Conservation (phyloP, 2,888 invertebrate species). For the Phyto melanocephala region DNA sequence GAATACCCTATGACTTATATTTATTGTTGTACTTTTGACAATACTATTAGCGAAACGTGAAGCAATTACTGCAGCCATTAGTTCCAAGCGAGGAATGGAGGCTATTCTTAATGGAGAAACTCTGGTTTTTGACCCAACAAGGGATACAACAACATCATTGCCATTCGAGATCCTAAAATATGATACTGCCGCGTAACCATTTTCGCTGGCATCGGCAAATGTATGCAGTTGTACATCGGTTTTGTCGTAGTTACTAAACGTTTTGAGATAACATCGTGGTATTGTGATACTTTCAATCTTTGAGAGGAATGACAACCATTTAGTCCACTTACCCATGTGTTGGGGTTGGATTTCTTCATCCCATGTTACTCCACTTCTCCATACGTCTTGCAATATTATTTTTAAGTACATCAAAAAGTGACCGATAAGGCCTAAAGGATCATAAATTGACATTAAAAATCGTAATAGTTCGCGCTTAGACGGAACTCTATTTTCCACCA, state of each 20-base stretch:
- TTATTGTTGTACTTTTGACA: neutral
- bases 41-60: slow-evolving; percentile 23
- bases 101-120: slow-evolving; percentile 56
- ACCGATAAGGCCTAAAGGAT: slow-evolving; percentile 27
- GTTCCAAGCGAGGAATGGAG: slow-evolving; percentile 53
- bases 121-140: slow-evolving; percentile 46
- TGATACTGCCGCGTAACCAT: slow-evolving; percentile 33
- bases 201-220: slow-evolving; percentile 29
- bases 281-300: slow-evolving; percentile 26
- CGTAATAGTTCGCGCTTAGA: slow-evolving; percentile 54
- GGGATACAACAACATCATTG: slow-evolving; percentile 2
- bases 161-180: too few species aligned
- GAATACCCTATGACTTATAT: slow-evolving; percentile 8
- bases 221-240: slow-evolving; percentile 31
- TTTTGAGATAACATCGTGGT: slow-evolving; percentile 32
- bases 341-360: slow-evolving; percentile 8
- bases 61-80: slow-evolving; percentile 56
- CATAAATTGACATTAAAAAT: slow-evolving; percentile 55
- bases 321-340: slow-evolving; percentile 14
- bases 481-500: neutral
- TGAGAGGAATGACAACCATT: slow-evolving; percentile 37
- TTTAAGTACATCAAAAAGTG: slow-evolving; percentile 28
- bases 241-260: too few species aligned
- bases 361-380: slow-evolving; percentile 27
- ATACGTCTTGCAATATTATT: slow-evolving; percentile 25